Evolutionary conservation across 35 echinoderm and acorn worm species (phyloP), one percentile per base, ranked within the genome.

Genomic region (Hemicentrotus pulcherrimus): DNA sequence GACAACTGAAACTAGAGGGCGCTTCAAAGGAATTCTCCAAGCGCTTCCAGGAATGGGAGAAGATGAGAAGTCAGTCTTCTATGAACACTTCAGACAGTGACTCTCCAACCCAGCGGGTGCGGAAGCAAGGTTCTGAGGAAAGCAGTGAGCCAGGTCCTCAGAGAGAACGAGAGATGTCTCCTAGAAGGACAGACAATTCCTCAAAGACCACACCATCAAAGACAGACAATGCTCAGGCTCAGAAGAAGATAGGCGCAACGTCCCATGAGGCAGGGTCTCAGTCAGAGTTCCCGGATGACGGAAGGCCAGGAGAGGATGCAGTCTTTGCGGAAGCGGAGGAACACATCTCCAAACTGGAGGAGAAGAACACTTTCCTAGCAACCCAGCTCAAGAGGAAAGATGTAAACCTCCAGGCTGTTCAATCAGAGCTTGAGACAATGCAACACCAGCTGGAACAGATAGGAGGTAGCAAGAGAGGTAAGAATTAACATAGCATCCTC

Each of bases 361-460:
- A 95, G 85, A 95, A 95, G 46, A 98, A 98, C 94, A 96, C 96
- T 2, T 94, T 98, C 71, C 94, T 98, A 92, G 97, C 97, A 7
- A 96, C 97, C 88, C 96, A 97, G 96, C 95, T 98, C 9, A 98
- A 96, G 78, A 71, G 95, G 71, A 97, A 98, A 31, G 96, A 98
- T 86, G 97, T 98, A 3, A 98, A 98, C 86, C 95, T 98, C 4
- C 96, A 97, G 94, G 96, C 95, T 8, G 95, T 97, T 4, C 95
- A 96, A 60, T 95, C 94, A 46, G 97, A 98, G 48, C 71, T 98
- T 4, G 94, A 95, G 47, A 96, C 88, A 16, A 95, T 98, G 94
- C 96, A 97, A 60, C 96, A 98, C 47, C 97, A 98, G 88, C 88
- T 98, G 32, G 97, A 97, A 31, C 95, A 97, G 88, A 98, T 98